Conservation (phyloP, 2,113 vertebrate genomes). For the Bubo blakistoni region DNA sequence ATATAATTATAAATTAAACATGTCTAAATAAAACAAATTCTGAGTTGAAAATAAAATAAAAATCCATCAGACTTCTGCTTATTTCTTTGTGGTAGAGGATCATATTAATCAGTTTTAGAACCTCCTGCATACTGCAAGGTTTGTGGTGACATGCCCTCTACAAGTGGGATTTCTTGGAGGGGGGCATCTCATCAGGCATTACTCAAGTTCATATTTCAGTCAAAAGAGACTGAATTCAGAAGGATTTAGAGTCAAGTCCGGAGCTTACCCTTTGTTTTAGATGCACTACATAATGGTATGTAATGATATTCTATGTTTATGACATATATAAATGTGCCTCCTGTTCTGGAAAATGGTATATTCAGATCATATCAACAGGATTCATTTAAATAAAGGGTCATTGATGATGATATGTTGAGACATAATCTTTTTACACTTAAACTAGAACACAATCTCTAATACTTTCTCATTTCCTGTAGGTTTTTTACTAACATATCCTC, state of each 20-base stretch:
- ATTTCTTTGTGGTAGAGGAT: background rate
- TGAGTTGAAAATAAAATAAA: background rate
- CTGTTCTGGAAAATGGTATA: background rate
- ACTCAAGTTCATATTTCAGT: background rate
- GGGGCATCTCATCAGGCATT: background rate
- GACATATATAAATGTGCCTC: background rate
- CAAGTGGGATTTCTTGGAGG: background rate
- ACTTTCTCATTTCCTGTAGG: background rate
- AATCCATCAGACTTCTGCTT: background rate
- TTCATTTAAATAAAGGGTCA: background rate
- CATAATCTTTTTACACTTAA: background rate
- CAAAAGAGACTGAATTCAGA: background rate
- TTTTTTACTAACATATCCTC: background rate
- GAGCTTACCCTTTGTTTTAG: background rate
- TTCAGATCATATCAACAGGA: background rate
- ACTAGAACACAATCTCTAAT: background rate
- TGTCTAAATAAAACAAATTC: background rate
- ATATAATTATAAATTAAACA: constrained; percentile 24
- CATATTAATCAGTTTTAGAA: background rate
- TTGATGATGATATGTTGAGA: background rate
- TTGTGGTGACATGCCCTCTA: background rate
- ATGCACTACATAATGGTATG: background rate
- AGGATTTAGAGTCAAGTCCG: background rate
- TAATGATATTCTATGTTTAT: background rate
- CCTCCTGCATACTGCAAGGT: background rate